These are phyloP conservation scores for Salvelinus namaycush DNA, from an alignment of 2,113 vertebrate genomes.

Conservation along the genomic window DNA sequence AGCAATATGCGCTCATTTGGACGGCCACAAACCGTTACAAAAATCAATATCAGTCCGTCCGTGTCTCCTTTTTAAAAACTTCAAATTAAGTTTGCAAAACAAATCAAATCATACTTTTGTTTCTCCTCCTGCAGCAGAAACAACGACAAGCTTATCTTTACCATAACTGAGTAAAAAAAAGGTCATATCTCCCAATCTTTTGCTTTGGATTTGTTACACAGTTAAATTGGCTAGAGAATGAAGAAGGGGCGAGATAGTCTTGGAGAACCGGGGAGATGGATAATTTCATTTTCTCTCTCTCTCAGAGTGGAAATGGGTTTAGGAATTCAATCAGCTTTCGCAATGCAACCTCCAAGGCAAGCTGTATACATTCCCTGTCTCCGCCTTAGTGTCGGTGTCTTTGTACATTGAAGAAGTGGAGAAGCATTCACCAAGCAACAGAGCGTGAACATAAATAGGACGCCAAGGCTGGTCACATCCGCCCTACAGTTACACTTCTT, in stretches of 20 bases:
- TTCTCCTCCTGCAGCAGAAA: conserved; percentile 31
- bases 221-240: conserved; percentile 47
- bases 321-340: conserved; percentile 67
- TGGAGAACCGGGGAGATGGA: conserved; percentile 36
- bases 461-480: too few species aligned
- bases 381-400: conserved; percentile 48
- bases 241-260: conserved; percentile 26
- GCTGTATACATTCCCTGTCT: conserved; percentile 47
- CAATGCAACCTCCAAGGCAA: conserved; percentile 19
- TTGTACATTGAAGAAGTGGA: conserved; percentile 27
- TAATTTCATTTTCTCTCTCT: conserved; percentile 38
- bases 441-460: conserved; percentile 46
- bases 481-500: neutral
- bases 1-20: conserved; percentile 59
- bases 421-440: conserved; percentile 35
- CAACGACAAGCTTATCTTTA: conserved; percentile 28
- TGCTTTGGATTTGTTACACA: conserved; percentile 45
- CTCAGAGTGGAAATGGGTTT: conserved; percentile 56
- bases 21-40: conserved; percentile 42
- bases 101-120: conserved; percentile 55
- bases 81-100: conserved; percentile 47
- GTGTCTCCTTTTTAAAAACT: conserved; percentile 35
- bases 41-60: conserved; percentile 55
- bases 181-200: conserved; percentile 41
- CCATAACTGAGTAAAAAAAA: conserved; percentile 31